These are phyloP conservation scores for Amphiura filiformis DNA, from an alignment of 35 echinoderm and acorn worm genomes.

Conservation along the genomic window DNA sequence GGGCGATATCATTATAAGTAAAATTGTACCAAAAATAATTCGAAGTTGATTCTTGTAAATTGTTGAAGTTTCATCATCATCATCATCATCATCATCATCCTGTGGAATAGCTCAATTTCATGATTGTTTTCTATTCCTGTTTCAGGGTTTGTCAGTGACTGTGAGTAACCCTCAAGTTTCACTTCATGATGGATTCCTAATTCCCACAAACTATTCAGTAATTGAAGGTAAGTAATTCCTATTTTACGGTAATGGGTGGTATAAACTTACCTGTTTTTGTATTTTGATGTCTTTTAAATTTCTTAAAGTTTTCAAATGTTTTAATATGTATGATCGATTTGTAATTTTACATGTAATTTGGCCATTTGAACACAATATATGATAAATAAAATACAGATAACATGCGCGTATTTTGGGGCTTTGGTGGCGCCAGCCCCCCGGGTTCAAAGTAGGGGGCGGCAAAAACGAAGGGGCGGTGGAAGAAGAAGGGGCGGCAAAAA, in stretches of 20 bases:
- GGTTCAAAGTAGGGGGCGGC: too few species aligned
- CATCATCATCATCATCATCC: not conserved
- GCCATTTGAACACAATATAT: not conserved
- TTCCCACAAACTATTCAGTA: not conserved
- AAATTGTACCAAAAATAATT: not conserved
- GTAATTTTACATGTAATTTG: too few species aligned
- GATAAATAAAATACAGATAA: too few species aligned
- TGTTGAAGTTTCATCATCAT: not conserved
- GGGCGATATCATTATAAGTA: not conserved
- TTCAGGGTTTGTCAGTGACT: slow-evolving; percentile 37
- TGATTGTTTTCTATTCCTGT: not conserved
- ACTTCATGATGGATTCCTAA: slow-evolving; percentile 53
- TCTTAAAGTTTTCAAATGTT: too few species aligned
- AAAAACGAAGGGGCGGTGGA: too few species aligned
- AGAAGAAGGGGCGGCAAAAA: too few species aligned
- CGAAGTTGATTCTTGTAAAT: not conserved
- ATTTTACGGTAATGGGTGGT: not conserved
- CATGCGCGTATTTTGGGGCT: too few species aligned
- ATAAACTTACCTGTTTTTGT: not conserved
- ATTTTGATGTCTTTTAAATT: not conserved
- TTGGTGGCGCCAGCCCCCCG: too few species aligned
- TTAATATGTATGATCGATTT: too few species aligned
- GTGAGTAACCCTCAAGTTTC: slow-evolving; percentile 49
- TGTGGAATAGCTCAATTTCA: not conserved
- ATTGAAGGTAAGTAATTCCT: not conserved